Evolutionary conservation across 2,888 invertebrate species (phyloP), one percentile per base, ranked within the genome.

Genomic region (Pristionchus japonicus): DNA sequence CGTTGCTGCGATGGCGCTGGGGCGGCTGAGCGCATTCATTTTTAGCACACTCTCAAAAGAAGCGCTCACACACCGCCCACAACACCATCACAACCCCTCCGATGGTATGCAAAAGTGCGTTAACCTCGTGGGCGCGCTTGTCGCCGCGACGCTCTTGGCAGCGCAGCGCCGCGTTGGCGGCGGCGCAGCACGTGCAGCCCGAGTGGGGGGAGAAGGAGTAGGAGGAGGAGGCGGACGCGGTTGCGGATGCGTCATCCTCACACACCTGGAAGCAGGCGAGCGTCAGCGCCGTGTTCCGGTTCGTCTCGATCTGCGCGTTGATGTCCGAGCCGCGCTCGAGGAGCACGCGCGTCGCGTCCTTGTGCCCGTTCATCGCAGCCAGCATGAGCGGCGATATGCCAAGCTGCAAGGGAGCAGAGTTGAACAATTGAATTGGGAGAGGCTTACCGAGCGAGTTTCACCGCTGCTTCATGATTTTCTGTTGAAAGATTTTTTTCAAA

Each of bases 321-420:
- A 99, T 99, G 95, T 99, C 99, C 93, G 98, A 98, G 91, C 99
- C 99, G 96, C 97, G 97, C 95, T 99, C 99, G 89, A 99, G 96
- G 89, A 99, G 96, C 90, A 99, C 95, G 94, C 97, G 97, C 77
- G 99, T 99, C 74, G 98, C 98, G 89, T 97, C 97, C 84, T 97
- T 97, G 94, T 98, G 97, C 0, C 99, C 99, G 96, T 99, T 99
- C 99, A 99, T 99, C 40, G 99, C 98, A 31, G 99, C 98, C 94
- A 99, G 95, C 99, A 99, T 99, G 88, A 99, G 96, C 7, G 99
- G 99, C 1, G 98, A 98, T 94, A 99, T 99, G 92, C 99, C 99
- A 88, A 99, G 96, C 95, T 99, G 98, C 91, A 89, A 64, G 27
- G 27, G n/a, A n/a, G n/a, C n/a, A n/a, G n/a, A n/a, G n/a, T n/a